Base-by-base conservation (phyloP, 2,797 vertebrate genomes). In the Loriculus beryllinus region DNA sequence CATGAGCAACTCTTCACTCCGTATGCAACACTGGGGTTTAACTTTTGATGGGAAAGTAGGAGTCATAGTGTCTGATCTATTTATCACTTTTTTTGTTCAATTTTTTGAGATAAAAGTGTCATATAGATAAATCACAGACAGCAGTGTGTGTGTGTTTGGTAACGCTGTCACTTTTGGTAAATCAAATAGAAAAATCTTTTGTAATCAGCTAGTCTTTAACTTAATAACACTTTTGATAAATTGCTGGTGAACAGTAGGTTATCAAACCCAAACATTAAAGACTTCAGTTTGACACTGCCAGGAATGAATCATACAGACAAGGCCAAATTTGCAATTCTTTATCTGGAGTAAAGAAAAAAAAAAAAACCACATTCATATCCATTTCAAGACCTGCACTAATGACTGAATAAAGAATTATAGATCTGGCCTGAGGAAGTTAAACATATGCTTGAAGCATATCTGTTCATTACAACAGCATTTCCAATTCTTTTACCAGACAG, bases 191-290 rank as follows among this genome's bases (percentile, higher is more conserved):
- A 86, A 96, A 88, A 95, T 95, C 77, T 78, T 88, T 51, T 74
- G n/a, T 45, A 68, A 86, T 85, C 70, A 81, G 88, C 65, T 93
- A 91, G 63, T 35, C 22, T 90, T 94, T 88, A 82, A 93, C 92
- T 89, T 96, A 85, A 67, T 83, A 88, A 88, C 77, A 84, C 17
- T 87, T 75, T 47, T 96, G 69, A 91, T 91, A 89, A 94, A 97
- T 96, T 92, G 65, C 90, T 96, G 64, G n/a, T 56, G 45, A 91
- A 51, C 29, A 68, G 25, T 81, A 70, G 35, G 79, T 93, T 86
- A 96, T 89, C 94, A 92, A 88, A 91, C 45, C 14, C 51, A 93
- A 96, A 94, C 88, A 86, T 90, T 93, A 90, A 86, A 92, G 85
- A 43, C 84, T 95, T 94, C 81, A 90, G 68, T 92, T 96, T 96